Percentiles rank a stretch among this genome's conserved stretches.
Evolutionary conservation across 2,888 invertebrate genomes (phyloP).

Genomic region (Drosophila paranaensis): DNA sequence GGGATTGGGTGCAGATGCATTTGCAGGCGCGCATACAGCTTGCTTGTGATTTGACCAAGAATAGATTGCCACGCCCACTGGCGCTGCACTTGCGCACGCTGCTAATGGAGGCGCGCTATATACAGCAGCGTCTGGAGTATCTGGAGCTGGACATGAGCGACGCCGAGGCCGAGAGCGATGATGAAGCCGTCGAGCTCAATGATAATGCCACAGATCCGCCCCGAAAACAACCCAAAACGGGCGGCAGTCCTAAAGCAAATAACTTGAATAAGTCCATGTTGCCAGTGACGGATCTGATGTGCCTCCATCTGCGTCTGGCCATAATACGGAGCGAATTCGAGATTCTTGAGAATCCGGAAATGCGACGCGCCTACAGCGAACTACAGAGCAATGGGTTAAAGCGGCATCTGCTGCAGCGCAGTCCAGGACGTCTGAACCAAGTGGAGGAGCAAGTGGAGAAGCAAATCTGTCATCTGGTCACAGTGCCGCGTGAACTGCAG

Average conservation of each 20-base stretch:
- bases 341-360: slow-evolving; percentile 87
- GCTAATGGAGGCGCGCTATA: slow-evolving; percentile 86
- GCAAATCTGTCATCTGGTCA: slow-evolving; percentile 83
- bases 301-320: slow-evolving; percentile 86
- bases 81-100: slow-evolving; percentile 86
- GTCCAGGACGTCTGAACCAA: slow-evolving; percentile 2
- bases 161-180: slow-evolving; percentile 79
- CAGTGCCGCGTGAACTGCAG: slow-evolving; percentile 84
- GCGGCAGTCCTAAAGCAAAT: slow-evolving; percentile 71
- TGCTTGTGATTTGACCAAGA: slow-evolving; percentile 87
- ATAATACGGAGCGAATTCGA: slow-evolving; percentile 87
- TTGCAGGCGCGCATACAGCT: slow-evolving; percentile 86
- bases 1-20: slow-evolving; percentile 86
- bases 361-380: slow-evolving; percentile 85
- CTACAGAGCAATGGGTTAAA: slow-evolving; percentile 71
- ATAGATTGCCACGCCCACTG: slow-evolving; percentile 85
- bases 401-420: slow-evolving; percentile 45
- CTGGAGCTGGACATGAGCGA: slow-evolving; percentile 84
- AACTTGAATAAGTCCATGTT: slow-evolving; percentile 77
- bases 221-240: slow-evolving; percentile 43
- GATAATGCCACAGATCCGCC: slow-evolving; percentile 44
- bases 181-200: slow-evolving; percentile 63
- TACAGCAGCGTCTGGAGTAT: slow-evolving; percentile 85
- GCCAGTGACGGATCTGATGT: slow-evolving; percentile 85
- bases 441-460: slow-evolving; percentile 20